Conservation (phyloP, 2,797 vertebrate genomes). For the Hipposideros larvatus region DNA sequence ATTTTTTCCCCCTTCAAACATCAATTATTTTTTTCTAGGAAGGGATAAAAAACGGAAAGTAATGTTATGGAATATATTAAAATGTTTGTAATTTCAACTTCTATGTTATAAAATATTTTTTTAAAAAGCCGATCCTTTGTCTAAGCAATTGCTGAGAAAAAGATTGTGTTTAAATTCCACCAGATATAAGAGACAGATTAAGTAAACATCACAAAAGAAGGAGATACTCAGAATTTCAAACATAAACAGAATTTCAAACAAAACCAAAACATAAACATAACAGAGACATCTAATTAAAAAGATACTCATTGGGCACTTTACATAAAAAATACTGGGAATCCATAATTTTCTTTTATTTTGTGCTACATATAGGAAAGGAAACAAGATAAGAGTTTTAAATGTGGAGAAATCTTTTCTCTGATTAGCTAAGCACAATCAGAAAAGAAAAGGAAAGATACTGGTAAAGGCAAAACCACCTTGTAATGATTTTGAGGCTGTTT, state of each 20-base stretch:
- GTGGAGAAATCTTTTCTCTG: neutral
- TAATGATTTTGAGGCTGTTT: neutral
- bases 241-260: neutral
- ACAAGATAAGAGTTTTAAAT: neutral
- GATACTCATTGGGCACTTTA: neutral
- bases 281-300: neutral
- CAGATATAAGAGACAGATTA: neutral
- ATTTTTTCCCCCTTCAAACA: neutral
- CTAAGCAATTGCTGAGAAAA: constrained; percentile 41
- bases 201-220: neutral
- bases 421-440: neutral
- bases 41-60: neutral
- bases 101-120: neutral
- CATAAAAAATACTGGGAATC: neutral
- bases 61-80: neutral
- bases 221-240: neutral
- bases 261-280: neutral
- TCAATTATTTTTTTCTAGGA: neutral
- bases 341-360: constrained; percentile 4
- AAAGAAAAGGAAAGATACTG: neutral
- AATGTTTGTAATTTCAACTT: neutral
- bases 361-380: neutral
- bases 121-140: neutral
- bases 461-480: neutral
- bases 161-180: neutral